phyloP scores from a whole-genome alignment of 2,113 vertebrate genomes.

The Cheilinus undulatus region DNA sequence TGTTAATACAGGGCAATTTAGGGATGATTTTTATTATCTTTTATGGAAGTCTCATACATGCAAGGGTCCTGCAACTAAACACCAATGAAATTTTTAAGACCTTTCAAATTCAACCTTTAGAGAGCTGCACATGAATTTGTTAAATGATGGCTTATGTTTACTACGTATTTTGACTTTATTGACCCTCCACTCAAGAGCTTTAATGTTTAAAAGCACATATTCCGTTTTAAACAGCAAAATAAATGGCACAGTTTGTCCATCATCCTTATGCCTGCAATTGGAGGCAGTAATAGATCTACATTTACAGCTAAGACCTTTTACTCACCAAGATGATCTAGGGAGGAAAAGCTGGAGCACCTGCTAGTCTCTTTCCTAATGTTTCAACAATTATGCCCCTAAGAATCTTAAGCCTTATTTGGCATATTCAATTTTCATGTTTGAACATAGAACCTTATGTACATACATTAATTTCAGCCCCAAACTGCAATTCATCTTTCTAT shows the following conservation, averaged over 20 bases:
- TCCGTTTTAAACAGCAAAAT: neutral
- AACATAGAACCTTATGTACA: too few relatives aligned
- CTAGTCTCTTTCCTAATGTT: neutral
- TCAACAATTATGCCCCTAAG: neutral
- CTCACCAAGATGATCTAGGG: neutral
- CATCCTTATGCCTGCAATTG: neutral
- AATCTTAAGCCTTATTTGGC: neutral
- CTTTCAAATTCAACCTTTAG: neutral
- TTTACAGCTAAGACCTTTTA: neutral
- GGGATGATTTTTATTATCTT: neutral
- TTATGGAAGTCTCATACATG: slow-evolving; percentile 19
- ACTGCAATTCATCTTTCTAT: too few relatives aligned
- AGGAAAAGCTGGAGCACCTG: neutral
- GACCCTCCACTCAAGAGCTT: neutral
- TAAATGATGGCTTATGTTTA: neutral
- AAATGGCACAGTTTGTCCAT: neutral
- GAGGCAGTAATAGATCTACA: neutral
- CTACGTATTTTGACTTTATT: neutral
- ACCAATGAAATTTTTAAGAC: slow-evolving; percentile 15
- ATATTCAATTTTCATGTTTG: neutral
- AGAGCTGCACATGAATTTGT: too few relatives aligned
- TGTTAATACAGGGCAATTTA: slow-evolving; percentile 2
- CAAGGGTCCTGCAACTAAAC: slow-evolving; percentile 30
- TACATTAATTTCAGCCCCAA: too few relatives aligned
- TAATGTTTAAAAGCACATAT: neutral